Conservation (phyloP, 2,888 invertebrate species). For the Steinernema hermaphroditum region DNA sequence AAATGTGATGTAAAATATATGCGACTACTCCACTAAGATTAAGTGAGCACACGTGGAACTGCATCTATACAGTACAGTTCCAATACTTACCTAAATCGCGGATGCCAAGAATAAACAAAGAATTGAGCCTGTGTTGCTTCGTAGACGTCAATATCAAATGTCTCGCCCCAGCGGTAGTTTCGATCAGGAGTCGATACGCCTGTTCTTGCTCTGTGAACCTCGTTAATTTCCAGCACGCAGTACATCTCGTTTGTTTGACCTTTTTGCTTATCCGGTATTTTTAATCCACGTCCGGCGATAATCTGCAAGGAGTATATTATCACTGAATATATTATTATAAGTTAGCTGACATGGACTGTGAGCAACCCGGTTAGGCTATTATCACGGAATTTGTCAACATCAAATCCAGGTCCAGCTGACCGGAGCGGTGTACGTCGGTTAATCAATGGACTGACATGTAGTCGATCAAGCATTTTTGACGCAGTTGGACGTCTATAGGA, state of each 20-base stretch:
- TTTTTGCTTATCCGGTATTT: constrained; percentile 61
- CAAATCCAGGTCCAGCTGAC: constrained; percentile 65
- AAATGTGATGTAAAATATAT: no score
- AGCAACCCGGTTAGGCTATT: constrained; percentile 60
- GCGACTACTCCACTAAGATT: no score
- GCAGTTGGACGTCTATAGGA: background rate
- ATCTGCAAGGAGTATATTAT: constrained; percentile 65
- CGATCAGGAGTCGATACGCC: constrained; percentile 64
- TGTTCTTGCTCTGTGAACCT: constrained; percentile 62
- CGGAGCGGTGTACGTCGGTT: constrained; percentile 62
- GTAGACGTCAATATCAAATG: constrained; percentile 92
- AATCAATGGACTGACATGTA: constrained; percentile 64
- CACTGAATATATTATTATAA: background rate
- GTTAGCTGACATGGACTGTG: constrained; percentile 49
- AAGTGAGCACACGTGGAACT: background rate
- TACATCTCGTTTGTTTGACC: constrained; percentile 77
- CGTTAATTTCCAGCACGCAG: constrained; percentile 87
- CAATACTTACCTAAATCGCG: constrained; percentile 80
- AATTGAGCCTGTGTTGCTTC: constrained; percentile 91
- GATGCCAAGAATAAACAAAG: constrained; percentile 98
- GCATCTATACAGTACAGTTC: background rate
- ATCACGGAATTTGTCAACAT: constrained; percentile 61
- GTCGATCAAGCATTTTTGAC: constrained; percentile 42
- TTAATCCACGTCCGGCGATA: constrained; percentile 69
- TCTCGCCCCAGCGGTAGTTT: constrained; percentile 85